Base-by-base conservation (phyloP, 2,113 vertebrate species). In the Antechinus stuartii region DNA sequence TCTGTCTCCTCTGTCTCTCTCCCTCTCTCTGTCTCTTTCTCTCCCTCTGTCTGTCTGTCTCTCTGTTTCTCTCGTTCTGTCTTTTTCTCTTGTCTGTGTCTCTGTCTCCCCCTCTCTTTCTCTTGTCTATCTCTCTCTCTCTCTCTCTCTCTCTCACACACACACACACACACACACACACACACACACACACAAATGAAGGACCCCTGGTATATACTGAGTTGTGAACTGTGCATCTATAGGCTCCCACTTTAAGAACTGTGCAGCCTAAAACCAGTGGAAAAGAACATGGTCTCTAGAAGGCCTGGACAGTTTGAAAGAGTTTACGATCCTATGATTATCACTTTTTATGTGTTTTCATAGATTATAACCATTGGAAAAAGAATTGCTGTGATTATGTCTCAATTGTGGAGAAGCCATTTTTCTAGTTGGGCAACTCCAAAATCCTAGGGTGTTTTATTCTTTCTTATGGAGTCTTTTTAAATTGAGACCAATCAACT, bases 271-370 rank as follows among this genome's bases (percentile, higher is more conserved):
- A 54, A 92, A 76, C 95, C 1, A 96, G 22, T 76, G 57, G 35
- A 84, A 95, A 30, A 92, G 53, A 42, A 95, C 89, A 25, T 42
- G 49, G 53, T 22, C 30, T 90, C 54, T 90, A n/a, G 50, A 95
- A 42, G 4, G 54, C 52, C 54, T 26, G 89, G 52, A 27, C 50
- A 95, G 54, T 68, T 42, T 53, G 84, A 94, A 8, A 57, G 89
- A 54, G 35, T 3, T 3, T 76, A n/a, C n/a, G 35, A 76, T n/a
- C 14, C 35, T n/a, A n/a, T 35, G 61, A 3, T 19, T 76, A n/a
- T 19, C 3, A n/a, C 14, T 68, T 68, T n/a, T n/a, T 14, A 12
- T n/a, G 30, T 68, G 30, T 68, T 30, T 68, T 35, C 35, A n/a
- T 76, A 76, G 61, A 52, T 52, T n/a, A n/a, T 76, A n/a, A 24